Conservation (phyloP, 2,113 vertebrate species). For the Pterocles burchelli region DNA sequence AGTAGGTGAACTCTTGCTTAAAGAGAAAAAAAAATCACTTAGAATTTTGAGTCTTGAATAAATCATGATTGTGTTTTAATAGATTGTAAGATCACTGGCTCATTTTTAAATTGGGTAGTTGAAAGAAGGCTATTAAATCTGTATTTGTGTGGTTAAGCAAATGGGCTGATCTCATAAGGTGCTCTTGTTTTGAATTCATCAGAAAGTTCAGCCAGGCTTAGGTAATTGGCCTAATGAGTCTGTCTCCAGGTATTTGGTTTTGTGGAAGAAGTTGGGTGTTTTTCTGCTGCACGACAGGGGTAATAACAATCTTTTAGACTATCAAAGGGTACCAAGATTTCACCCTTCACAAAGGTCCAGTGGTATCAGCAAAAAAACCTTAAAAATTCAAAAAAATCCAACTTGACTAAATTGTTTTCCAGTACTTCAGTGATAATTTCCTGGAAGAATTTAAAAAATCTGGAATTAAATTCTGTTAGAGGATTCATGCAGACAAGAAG, state of each 20-base stretch:
- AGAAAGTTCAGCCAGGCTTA: background rate
- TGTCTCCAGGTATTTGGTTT: background rate
- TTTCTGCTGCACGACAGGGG: rapidly evolving
- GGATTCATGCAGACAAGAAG: background rate
- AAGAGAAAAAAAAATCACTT: background rate
- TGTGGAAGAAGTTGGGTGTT: background rate
- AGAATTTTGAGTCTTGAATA: background rate
- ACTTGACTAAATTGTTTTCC: background rate
- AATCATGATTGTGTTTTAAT: background rate
- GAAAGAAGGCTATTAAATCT: background rate
- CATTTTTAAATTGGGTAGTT: background rate
- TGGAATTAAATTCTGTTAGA: background rate
- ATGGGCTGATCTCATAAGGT: rapidly evolving
- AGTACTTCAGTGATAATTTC: background rate
- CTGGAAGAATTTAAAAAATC: background rate
- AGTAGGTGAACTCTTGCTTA: background rate
- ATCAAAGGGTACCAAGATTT: background rate
- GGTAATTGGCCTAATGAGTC: background rate
- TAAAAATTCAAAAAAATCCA: rapidly evolving
- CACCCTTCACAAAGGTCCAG: background rate
- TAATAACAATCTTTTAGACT: background rate
- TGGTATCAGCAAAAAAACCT: background rate
- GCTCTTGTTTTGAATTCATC: background rate
- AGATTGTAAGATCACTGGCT: background rate
- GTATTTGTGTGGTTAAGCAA: background rate